These are phyloP conservation scores for Ariolimax columbianus DNA, from an alignment of 2,888 invertebrate genomes.

Conservation along the genomic window DNA sequence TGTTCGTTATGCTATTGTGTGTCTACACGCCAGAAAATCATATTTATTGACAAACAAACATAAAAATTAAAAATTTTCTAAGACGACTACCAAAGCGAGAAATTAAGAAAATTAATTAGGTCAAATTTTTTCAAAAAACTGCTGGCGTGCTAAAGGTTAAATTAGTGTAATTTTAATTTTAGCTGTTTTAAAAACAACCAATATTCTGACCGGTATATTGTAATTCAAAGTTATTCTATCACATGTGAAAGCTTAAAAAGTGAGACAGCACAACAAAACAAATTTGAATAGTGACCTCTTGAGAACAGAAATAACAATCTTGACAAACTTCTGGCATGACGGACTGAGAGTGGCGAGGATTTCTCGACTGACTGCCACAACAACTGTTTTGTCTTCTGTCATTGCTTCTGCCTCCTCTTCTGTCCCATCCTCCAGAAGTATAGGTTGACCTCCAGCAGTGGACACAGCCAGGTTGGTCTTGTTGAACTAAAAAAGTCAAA, in stretches of 20 bases:
- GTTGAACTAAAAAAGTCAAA: constrained; percentile 68
- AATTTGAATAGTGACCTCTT: constrained; percentile 24
- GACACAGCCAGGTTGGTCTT: constrained; percentile 75
- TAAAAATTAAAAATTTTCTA: no score
- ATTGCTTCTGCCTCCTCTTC: constrained; percentile 63
- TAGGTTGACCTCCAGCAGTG: constrained; percentile 74
- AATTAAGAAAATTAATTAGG: no score
- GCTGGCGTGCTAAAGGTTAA: no score
- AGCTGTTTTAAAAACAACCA: no score
- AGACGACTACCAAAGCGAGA: no score
- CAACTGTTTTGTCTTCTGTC: constrained; percentile 64
- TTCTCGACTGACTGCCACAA: constrained; percentile 53
- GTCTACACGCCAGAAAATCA: no score
- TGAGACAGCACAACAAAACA: neutral
- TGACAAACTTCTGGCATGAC: constrained; percentile 47
- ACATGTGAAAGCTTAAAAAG: neutral
- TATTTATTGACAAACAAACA: no score
- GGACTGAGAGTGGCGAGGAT: constrained; percentile 41
- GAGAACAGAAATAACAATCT: constrained; percentile 22
- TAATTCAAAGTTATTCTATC: no score
- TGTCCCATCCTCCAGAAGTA: constrained; percentile 67
- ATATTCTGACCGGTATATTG: no score
- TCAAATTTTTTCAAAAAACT: no score
- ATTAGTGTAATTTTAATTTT: no score
- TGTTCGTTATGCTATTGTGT: no score